Conservation (phyloP, 2,888 invertebrate genomes). For the Hoplodrina blanda region DNA sequence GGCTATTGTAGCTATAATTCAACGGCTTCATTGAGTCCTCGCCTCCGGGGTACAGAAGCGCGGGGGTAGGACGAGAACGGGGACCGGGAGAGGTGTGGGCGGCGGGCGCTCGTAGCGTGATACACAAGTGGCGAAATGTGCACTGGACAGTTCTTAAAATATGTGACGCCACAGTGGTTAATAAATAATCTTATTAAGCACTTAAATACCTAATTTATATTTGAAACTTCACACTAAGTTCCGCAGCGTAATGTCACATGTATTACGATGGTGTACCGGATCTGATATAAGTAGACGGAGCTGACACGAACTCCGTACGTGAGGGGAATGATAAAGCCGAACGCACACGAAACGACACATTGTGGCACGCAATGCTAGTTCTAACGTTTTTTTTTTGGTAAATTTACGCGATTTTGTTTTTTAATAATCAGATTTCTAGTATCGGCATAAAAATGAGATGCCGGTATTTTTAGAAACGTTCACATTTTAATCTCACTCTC, state of each 20-base stretch:
- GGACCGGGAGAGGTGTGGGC: no score
- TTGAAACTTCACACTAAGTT: slow-evolving; percentile 52
- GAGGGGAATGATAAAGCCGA: slow-evolving; percentile 64
- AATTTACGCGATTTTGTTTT: slow-evolving; percentile 4
- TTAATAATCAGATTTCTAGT: neutral
- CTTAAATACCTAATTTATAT: slow-evolving; percentile 47
- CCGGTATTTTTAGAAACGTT: no score
- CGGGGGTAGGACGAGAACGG: no score
- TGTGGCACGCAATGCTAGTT: slow-evolving; percentile 2
- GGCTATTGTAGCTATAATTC: no score
- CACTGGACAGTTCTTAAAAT: no score
- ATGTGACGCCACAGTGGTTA: no score
- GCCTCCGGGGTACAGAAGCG: no score
- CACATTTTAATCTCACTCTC: no score
- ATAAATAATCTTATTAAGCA: no score
- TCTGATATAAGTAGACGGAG: slow-evolving; percentile 73
- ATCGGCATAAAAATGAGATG: neutral
- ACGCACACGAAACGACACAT: slow-evolving; percentile 47
- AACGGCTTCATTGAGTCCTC: no score
- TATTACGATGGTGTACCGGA: slow-evolving; percentile 74
- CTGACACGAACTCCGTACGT: slow-evolving; percentile 74
- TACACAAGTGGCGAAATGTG: no score
- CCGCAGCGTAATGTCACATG: slow-evolving; percentile 62
- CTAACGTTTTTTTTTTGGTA: slow-evolving; percentile 19
- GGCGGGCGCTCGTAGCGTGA: no score